A percentile compares a stretch with the other conserved stretches of the same genome.
Evolutionary conservation across 1,140 invertebrate genomes (phyloP).

Genomic region (Trachelipus rathkii): DNA sequence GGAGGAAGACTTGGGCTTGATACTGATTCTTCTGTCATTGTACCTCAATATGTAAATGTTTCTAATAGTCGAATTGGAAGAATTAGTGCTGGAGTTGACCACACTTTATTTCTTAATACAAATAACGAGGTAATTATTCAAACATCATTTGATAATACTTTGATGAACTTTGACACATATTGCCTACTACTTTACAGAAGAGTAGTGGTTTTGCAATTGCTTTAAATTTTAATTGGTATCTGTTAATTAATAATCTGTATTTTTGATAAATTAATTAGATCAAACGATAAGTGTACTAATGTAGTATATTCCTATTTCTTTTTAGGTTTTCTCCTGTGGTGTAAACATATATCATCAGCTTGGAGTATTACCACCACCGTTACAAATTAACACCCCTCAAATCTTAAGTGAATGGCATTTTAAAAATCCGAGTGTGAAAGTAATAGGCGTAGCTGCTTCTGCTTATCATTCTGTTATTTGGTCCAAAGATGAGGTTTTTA

Average conservation of each 20-base stretch:
- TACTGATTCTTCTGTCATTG: background rate
- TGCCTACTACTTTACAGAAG: too few species aligned
- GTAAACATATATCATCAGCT: background rate
- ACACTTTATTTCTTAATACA: background rate
- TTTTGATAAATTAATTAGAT: too few species aligned
- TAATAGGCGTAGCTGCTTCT: background rate
- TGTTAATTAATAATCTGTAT: too few species aligned
- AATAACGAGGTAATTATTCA: background rate
- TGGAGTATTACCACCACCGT: background rate
- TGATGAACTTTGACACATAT: too few species aligned
- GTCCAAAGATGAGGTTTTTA: background rate
- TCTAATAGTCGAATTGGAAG: background rate
- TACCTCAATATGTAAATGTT: background rate
- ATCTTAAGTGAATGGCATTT: background rate
- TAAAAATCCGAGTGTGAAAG: background rate
- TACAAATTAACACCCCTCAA: background rate
- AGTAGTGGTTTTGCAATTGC: too few species aligned
- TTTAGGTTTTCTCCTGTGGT: background rate
- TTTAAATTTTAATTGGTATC: too few species aligned
- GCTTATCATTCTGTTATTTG: background rate
- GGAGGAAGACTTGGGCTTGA: constrained; percentile 19
- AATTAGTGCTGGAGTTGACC: constrained; percentile 3
- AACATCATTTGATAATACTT: too few species aligned
- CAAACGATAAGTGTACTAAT: too few species aligned
- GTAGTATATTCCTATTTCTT: background rate